phyloP scores from a whole-genome alignment of 1,140 invertebrate genomes.

The Orchesella cincta region DNA sequence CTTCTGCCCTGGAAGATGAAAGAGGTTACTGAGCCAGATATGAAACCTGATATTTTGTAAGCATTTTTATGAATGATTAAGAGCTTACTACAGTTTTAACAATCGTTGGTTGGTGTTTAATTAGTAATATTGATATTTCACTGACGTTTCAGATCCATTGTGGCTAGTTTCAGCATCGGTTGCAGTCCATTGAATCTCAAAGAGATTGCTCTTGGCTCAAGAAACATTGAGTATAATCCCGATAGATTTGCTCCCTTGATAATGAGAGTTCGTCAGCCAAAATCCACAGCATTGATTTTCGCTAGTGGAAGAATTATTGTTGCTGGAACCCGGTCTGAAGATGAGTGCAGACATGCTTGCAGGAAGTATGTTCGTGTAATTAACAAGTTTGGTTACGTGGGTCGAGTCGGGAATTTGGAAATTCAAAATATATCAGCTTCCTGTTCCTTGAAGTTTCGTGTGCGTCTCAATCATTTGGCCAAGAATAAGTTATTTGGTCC shows the following conservation, averaged over 20 bases:
- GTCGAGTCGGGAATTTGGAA: conserved; percentile 35
- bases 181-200: conserved; percentile 54
- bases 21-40: background rate
- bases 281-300: conserved; percentile 65
- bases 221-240: conserved; percentile 66
- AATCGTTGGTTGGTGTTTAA: too few relatives aligned
- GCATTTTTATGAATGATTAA: too few relatives aligned
- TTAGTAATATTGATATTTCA: too few relatives aligned
- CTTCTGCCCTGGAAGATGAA: background rate
- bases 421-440: conserved; percentile 41
- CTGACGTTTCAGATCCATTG: conserved; percentile 49
- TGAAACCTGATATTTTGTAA: background rate
- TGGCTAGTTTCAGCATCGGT: conserved; percentile 59
- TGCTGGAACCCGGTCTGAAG: conserved; percentile 64
- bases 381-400: conserved; percentile 62
- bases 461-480: conserved; percentile 28
- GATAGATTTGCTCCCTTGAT: conserved; percentile 66
- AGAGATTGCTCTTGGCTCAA: conserved; percentile 62
- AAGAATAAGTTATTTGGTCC: background rate
- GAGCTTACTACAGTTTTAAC: too few relatives aligned
- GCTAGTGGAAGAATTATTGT: conserved; percentile 66
- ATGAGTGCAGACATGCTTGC: conserved; percentile 60
- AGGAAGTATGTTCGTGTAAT: conserved; percentile 64
- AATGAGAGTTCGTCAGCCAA: conserved; percentile 63
- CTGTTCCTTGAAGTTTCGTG: conserved; percentile 25